phyloP scores from a whole-genome alignment of 1,140 invertebrate species.

The Liolophura sinensis region DNA sequence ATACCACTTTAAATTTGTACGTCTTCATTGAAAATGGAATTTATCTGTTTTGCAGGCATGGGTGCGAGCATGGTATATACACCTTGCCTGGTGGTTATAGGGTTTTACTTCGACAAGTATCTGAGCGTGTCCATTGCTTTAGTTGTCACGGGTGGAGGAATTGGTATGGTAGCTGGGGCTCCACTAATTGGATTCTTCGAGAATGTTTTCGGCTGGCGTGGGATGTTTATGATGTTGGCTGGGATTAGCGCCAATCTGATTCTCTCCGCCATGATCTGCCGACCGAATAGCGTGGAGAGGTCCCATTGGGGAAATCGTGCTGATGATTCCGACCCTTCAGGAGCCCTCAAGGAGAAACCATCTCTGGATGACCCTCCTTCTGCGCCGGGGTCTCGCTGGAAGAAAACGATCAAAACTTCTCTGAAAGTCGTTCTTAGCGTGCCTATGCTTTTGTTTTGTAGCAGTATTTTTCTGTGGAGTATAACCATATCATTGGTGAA shows the following conservation, averaged over 20 bases:
- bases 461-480: too few relatives aligned
- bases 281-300: constrained; percentile 58
- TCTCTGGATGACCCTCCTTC: too few relatives aligned
- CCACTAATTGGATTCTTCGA: constrained; percentile 19
- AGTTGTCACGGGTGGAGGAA: constrained; percentile 57
- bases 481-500: too few relatives aligned
- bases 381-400: too few relatives aligned
- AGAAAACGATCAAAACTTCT: too few relatives aligned
- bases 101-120: constrained; percentile 89
- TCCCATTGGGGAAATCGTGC: too few relatives aligned
- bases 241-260: constrained; percentile 75
- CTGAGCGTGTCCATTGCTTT: constrained; percentile 84
- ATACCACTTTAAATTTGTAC: too few relatives aligned
- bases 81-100: constrained; percentile 65
- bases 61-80: constrained; percentile 83
- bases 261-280: constrained; percentile 75
- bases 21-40: too few relatives aligned
- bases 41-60: constrained; percentile 66
- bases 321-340: too few relatives aligned
- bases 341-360: too few relatives aligned
- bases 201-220: constrained; percentile 22
- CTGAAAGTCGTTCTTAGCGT: too few relatives aligned
- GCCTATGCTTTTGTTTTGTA: too few relatives aligned
- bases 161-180: constrained; percentile 24
- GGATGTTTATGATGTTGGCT: constrained; percentile 75